These are phyloP conservation scores for Mionectes olivaceus DNA, from an alignment of 2,797 vertebrate species.

Conservation along the genomic window DNA sequence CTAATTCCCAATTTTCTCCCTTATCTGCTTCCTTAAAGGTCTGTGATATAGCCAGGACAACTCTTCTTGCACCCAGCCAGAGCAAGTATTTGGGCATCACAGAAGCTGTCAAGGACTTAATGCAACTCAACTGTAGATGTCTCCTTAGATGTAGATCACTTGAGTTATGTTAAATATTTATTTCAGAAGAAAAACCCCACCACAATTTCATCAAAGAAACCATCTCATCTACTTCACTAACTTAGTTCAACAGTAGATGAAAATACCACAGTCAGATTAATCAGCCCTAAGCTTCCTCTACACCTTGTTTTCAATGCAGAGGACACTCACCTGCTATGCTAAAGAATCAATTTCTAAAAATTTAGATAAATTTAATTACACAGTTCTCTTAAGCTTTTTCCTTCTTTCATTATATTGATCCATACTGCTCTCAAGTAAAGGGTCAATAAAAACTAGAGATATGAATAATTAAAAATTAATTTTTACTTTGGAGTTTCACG, in stretches of 20 bases:
- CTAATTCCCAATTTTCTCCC: background rate
- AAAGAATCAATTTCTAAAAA: background rate
- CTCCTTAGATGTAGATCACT: background rate
- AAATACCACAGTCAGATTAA: background rate
- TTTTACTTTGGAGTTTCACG: background rate
- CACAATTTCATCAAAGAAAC: background rate
- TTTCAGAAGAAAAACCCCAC: background rate
- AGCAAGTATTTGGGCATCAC: background rate
- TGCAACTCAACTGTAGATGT: background rate
- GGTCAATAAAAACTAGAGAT: background rate
- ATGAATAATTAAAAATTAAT: background rate
- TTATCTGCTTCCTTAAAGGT: background rate
- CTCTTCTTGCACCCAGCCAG: background rate
- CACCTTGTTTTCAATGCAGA: background rate
- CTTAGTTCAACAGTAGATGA: background rate
- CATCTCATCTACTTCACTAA: background rate
- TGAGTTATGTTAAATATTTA: background rate
- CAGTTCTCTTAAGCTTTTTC: background rate
- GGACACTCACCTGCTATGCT: background rate
- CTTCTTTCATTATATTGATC: background rate
- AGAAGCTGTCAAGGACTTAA: background rate
- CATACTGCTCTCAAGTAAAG: background rate
- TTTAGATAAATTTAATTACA: background rate
- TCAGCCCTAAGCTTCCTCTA: background rate
- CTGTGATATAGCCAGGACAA: background rate